A percentile compares a stretch with the other conserved stretches of the same genome.
These are phyloP conservation scores for Nannobrachium achirus DNA, from an alignment of 2,113 vertebrate genomes.

Conservation along the genomic window DNA sequence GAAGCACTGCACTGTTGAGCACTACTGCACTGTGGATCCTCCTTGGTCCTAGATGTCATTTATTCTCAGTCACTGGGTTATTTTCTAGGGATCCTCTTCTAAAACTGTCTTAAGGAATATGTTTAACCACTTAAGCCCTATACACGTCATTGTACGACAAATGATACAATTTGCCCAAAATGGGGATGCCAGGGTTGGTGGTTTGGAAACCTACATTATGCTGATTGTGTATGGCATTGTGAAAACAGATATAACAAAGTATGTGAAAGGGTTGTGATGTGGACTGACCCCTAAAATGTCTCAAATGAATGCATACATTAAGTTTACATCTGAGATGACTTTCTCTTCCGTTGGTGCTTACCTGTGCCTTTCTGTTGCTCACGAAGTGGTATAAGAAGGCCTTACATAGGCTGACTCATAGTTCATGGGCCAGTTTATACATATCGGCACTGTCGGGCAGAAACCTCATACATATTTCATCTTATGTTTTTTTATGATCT, in stretches of 20 bases:
- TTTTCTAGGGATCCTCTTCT: conserved; percentile 11
- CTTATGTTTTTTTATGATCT: no score
- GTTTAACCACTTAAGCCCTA: background rate
- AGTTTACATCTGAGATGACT: conserved; percentile 56
- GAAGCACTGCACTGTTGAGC: background rate
- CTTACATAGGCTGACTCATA: conserved; percentile 42
- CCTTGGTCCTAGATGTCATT: background rate
- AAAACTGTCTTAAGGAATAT: conserved; percentile 14
- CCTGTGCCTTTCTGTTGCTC: conserved; percentile 71
- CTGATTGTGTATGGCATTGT: conserved; percentile 33
- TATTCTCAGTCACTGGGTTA: background rate
- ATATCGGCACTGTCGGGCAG: background rate
- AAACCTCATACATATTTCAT: no score
- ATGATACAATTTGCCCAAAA: no score
- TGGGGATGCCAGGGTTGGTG: no score
- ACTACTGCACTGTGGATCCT: background rate
- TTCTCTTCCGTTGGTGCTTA: conserved; percentile 42
- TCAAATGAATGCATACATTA: conserved; percentile 33
- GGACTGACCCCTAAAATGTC: conserved; percentile 26
- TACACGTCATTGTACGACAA: no score
- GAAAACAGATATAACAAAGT: conserved; percentile 19
- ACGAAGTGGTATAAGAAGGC: conserved; percentile 55
- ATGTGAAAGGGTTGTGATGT: conserved; percentile 28
- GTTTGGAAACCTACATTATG: conserved; percentile 34
- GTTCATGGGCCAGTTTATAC: conserved; percentile 45